Base-by-base conservation (phyloP, 1,140 invertebrate genomes). In the Adelges cooleyi region DNA sequence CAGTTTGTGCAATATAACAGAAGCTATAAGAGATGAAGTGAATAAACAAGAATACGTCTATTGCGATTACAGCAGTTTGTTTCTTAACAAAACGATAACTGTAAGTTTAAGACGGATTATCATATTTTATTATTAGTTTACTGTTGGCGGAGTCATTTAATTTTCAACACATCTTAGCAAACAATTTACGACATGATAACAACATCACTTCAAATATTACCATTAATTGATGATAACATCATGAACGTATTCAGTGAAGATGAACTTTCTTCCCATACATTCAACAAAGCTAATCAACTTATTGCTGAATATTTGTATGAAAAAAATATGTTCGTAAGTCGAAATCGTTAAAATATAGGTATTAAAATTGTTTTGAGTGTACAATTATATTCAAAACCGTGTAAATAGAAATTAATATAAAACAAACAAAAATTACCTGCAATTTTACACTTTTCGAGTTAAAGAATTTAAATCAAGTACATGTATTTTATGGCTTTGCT, bases 141-240 rank as follows among this genome's bases (percentile, higher is more conserved):
- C 29, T 33, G n/a, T 33, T 33, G 29, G 11, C 5, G 11, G 29
- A 6, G 29, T 6, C 11, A 33, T 33, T 33, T 6, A 33, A 33
- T 6, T 6, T 33, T 33, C 29, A 33, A 33, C 29, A 33, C 5
- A 29, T 62, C 33, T 18, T 27, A 62, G 56, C 56, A 62, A 62
- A 62, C 38, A 20, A 42, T 62, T 1, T 62, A 48, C 33, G 42
- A 62, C 6, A 62, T 62, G 56, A n/a, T 62, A 15, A 62, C 42
- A 13, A 62, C 46, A 18, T 46, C 42, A 1, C 42, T 62, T 48
- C 25, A 48, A 46, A 46, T 62, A 62, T 5, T 62, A 46, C 56
- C 56, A 48, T n/a, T 62, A 27, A 62, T 62, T 20, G 56, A 62
- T 33, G 44, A 48, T 33, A 46, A 62, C n/a, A 62, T 62, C n/a